phyloP scores from a whole-genome alignment of 1,140 invertebrate genomes.

The Lordiphosa collinella region DNA sequence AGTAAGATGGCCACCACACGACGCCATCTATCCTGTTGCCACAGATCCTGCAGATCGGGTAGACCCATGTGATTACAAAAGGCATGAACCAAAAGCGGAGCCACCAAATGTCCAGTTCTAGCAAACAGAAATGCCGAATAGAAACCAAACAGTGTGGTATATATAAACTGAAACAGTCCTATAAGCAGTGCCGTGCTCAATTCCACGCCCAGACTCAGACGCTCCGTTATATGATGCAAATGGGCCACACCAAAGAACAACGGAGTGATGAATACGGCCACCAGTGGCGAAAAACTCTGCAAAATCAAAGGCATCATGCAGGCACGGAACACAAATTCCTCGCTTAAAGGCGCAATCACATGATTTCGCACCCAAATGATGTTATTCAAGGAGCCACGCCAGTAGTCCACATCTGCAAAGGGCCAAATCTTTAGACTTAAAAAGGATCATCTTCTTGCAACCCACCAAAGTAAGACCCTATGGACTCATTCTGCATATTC shows the following conservation, averaged over 20 bases:
- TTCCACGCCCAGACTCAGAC: slow-evolving; percentile 85
- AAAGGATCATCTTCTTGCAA: slow-evolving; percentile 1
- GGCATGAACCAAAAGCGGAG: slow-evolving; percentile 93
- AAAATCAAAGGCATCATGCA: slow-evolving; percentile 95
- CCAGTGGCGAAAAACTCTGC: slow-evolving; percentile 88
- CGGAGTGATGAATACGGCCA: slow-evolving; percentile 91
- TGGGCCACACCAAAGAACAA: slow-evolving; percentile 96
- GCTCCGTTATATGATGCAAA: slow-evolving; percentile 94
- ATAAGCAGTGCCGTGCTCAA: slow-evolving; percentile 84
- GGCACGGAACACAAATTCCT: slow-evolving; percentile 96
- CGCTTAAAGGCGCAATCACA: slow-evolving; percentile 94
- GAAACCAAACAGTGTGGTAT: slow-evolving; percentile 95
- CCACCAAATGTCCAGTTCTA: slow-evolving; percentile 91
- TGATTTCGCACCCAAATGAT: slow-evolving; percentile 93
- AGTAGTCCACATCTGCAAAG: slow-evolving; percentile 86
- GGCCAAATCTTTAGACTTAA: neutral
- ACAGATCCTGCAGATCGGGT: slow-evolving; percentile 91
- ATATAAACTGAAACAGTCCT: slow-evolving; percentile 92
- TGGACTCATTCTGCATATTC: slow-evolving; percentile 85
- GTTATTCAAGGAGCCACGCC: slow-evolving; percentile 86
- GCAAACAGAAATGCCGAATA: slow-evolving; percentile 95
- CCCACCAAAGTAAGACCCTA: slow-evolving; percentile 86
- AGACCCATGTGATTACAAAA: slow-evolving; percentile 99
- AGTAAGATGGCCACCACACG: slow-evolving; percentile 83
- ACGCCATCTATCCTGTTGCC: slow-evolving; percentile 84